Percentiles rank a stretch among this genome's conserved stretches.
Conservation (phyloP, 2,797 vertebrate genomes). For the Naso thynnoides region DNA sequence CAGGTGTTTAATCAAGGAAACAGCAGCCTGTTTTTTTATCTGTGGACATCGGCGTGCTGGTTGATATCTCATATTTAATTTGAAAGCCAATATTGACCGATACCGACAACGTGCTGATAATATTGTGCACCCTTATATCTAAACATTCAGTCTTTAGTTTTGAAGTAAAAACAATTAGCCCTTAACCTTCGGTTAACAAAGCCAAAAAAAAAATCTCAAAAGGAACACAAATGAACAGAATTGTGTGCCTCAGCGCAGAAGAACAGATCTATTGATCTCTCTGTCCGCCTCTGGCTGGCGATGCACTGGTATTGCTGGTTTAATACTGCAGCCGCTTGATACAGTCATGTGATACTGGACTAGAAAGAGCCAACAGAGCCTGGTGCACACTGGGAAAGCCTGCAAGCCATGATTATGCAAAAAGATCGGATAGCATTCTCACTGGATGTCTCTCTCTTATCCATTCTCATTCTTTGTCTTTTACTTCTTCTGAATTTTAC, state of each 20-base stretch:
- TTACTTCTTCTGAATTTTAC: not conserved
- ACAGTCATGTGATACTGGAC: constrained; percentile 66
- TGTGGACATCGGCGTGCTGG: no score
- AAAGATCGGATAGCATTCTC: constrained; percentile 73
- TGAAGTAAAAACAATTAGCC: not conserved
- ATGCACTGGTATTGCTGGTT: constrained; percentile 60
- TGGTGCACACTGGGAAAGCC: constrained; percentile 64
- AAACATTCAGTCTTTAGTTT: not conserved
- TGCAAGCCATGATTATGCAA: constrained; percentile 72
- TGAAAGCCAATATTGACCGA: no score
- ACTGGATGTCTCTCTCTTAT: constrained; percentile 31
- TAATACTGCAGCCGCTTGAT: constrained; percentile 52
- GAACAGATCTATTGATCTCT: constrained; percentile 43
- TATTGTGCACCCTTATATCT: no score
- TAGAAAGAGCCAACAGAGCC: constrained; percentile 48
- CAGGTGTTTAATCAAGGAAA: no score
- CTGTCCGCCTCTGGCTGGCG: constrained; percentile 41
- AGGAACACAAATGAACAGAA: not conserved
- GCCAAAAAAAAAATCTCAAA: not conserved
- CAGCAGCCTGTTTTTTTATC: no score
- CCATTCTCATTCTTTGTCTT: constrained; percentile 10
- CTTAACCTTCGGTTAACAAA: not conserved
- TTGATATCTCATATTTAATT: no score
- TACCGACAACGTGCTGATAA: no score
- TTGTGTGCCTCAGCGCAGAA: constrained; percentile 6